Conservation (phyloP, 1,140 invertebrate genomes). For the Pteromalus puparum region DNA sequence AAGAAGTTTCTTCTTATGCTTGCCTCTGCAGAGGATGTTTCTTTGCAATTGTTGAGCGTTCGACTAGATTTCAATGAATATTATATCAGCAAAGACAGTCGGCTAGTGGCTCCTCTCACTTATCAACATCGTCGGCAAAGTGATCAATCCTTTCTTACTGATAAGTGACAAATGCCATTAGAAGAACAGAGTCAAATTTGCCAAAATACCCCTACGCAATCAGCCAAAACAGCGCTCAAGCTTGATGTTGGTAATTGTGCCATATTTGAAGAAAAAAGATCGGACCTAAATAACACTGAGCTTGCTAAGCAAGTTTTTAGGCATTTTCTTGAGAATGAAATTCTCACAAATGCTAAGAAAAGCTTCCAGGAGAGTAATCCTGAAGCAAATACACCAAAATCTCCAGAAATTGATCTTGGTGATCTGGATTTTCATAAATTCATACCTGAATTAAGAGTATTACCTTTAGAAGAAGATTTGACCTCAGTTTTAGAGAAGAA, state of each 20-base stretch:
- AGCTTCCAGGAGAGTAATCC: slow-evolving; percentile 49
- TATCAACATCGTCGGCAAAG: slow-evolving; percentile 82
- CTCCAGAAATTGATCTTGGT: slow-evolving; percentile 37
- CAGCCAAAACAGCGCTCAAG: slow-evolving; percentile 46
- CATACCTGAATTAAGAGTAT: not conserved
- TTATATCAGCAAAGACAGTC: slow-evolving; percentile 87
- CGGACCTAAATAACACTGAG: slow-evolving; percentile 56
- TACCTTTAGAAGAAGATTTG: not conserved
- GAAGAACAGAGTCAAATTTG: slow-evolving; percentile 35
- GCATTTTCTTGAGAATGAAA: slow-evolving; percentile 60
- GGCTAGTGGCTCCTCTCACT: slow-evolving; percentile 85
- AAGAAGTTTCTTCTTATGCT: slow-evolving; percentile 88
- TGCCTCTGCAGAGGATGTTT: slow-evolving; percentile 84
- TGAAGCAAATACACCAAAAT: slow-evolving; percentile 46
- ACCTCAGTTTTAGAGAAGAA: not conserved
- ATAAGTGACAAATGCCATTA: slow-evolving; percentile 65
- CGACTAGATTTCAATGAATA: slow-evolving; percentile 94
- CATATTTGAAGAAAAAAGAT: slow-evolving; percentile 47
- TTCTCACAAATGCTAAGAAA: slow-evolving; percentile 51
- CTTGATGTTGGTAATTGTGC: slow-evolving; percentile 45
- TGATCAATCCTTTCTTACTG: slow-evolving; percentile 68
- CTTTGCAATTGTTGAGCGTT: slow-evolving; percentile 91
- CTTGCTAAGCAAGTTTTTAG: slow-evolving; percentile 55
- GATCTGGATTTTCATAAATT: slow-evolving; percentile 8
- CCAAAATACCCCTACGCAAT: slow-evolving; percentile 29